Evolutionary conservation across 2,113 vertebrate genomes (phyloP), one percentile per base, ranked within the genome.

Genomic region (Protobothrops flavoviridis): DNA sequence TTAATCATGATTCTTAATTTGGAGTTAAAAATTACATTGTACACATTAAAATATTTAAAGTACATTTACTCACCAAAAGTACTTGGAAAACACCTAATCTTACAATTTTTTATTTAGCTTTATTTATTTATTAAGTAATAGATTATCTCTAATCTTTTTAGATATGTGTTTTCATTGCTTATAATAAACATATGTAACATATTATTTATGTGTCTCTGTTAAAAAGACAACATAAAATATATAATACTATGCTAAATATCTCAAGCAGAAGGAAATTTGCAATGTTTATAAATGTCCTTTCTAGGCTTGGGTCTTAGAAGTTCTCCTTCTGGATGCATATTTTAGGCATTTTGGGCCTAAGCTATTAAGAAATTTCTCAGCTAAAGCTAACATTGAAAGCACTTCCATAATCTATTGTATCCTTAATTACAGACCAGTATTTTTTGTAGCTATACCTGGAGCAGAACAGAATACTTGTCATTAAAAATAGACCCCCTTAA

Each of bases 151-250:
- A 94, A 8, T 69, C 86, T 92, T 89, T 91, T 93, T 81, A 93
- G 52, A 88, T 91, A 26, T 93, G 88, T 92, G 74, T 88, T 1
- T 3, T 33, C 91, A 87, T 93, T 96, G 92, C 45, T 95, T 96
- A n/a, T 92, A 91, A 94, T 94, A n/a, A 93, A 92, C 89, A 91
- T 39, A 69, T 92, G 15, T 24, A 93, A 91, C 29, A 15, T 26
- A 10, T 91, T 95, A 95, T 92, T 94, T 94, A 93, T 61, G 53
- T 69, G 90, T 81, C 15, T 81, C 13, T 81, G 17, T 81, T 39
- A 21, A 33, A 12, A 56, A 13, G 50, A 43, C 15, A 45, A 52
- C 33, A 56, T 8, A 91, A 56, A 85, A 56, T 33, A 85, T 85
- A 24, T 24, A 15, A 0, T 29, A 57, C 55, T 81, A 12, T 45